Base-by-base conservation (phyloP, 2,888 invertebrate genomes). In the Lysandra bellargus region DNA sequence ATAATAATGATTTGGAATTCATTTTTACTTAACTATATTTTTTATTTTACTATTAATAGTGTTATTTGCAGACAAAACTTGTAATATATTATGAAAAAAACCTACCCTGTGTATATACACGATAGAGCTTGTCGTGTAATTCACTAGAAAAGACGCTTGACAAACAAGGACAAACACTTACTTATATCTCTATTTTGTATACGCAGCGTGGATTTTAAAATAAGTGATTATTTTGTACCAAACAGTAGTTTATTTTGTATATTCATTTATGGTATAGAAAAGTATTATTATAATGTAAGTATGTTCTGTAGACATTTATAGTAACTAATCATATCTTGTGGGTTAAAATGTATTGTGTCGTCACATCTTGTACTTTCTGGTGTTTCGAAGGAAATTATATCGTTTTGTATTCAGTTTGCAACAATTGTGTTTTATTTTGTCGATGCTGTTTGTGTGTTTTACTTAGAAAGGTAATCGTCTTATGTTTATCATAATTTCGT, bases 311-410 rank as follows among this genome's bases (percentile, higher is more conserved):
- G 64, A 30, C 2, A 33, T 9, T 23, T 30, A 7, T 14, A 14
- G 30, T 23, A 33, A 6, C 3, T 37, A 69, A 33, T 33, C 12
- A 2, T 37, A 69, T 69, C 12, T 12, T 33, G 4, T 69, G 14
- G 30, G 5, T 33, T 4, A 14, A 33, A 69, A 4, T 37, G 33
- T 69, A 33, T 69, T 33, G 33, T 69, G 33, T 14, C 14, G 30
- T 64, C 12, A 69, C 14, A 61, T 61, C 14, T 69, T 37, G 14
- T 9, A 33, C 2, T 12, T 69, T 69, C 14, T 69, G 69, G 69
- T 69, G 64, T 69, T 69, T 69, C 17, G 69, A 30, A 33, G 33
- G 9, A 69, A 69, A 64, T 69, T 69, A 69, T 69, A 69, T 33
- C 14, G 37, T 37, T 33, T 69, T 69, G 33, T 69, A 69, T 37